Evolutionary conservation across 2,797 vertebrate genomes (phyloP), one percentile per base, ranked within the genome.

Genomic region (Pristis pectinata): DNA sequence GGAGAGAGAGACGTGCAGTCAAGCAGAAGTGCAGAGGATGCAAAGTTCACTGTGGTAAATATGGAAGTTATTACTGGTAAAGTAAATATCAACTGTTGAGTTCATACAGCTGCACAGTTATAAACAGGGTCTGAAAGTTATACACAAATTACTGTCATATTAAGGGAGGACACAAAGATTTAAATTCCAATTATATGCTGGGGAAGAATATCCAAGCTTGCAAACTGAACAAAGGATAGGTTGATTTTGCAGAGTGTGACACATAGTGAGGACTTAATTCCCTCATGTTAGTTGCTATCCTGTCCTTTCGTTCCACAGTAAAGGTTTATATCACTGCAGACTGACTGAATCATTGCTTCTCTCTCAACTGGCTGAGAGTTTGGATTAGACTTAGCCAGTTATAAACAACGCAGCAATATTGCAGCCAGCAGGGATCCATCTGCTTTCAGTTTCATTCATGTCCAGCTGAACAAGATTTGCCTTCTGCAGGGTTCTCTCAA

Each of bases 371-470:
- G 34, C 56, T 10, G 61, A 19, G 61, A 67, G n/a, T 91, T 67
- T 67, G 61, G 87, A 37, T 67, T 61, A 22, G 87, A 91, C 17
- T 41, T 64, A 67, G 8, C n/a, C 59, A 91, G n/a, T 64, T 64
- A 19, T 67, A 64, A 64, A 91, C 59, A 91, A 67, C n/a, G 61
- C 61, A 41, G 44, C 64, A 9, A 91, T 64, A 91, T 37, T 41
- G n/a, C 87, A 91, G 87, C 19, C 61, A 67, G 87, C 61, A 67
- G 61, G n/a, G 59, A n/a, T 41, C 87, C 87, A 91, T 91, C 87
- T 67, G 87, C 87, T 67, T 91, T 67, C 61, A 91, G 59, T 91
- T 67, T 91, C n/a, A 41, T 91, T 67, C 87, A 67, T 0, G 64
- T 41, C 61, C 87, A 91, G 59, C 61, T 4, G 3, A 8, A 61